Conservation (phyloP, 2,888 invertebrate genomes). For the Bellardia bayeri region DNA sequence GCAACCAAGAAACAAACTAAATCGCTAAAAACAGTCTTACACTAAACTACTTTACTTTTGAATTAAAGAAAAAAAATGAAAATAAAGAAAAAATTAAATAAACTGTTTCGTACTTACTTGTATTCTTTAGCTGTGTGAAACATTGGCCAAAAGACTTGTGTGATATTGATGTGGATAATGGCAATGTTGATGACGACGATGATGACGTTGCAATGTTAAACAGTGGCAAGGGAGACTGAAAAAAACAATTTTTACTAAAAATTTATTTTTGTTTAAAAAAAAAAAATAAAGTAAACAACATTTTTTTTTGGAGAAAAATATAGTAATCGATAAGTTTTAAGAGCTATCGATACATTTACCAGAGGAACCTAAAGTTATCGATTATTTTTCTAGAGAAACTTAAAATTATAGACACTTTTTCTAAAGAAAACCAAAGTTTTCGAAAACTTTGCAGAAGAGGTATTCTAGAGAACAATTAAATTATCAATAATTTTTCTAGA, state of each 20-base stretch:
- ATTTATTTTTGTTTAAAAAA: too few relatives aligned
- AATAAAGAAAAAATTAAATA: slow-evolving; percentile 60
- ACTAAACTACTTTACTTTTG: slow-evolving; percentile 58
- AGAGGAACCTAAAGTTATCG: too few relatives aligned
- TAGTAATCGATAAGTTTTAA: too few relatives aligned
- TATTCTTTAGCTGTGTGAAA: slow-evolving; percentile 62
- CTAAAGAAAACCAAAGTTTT: too few relatives aligned
- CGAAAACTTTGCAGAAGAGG: too few relatives aligned
- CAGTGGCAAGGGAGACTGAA: slow-evolving; percentile 11
- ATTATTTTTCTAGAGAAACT: too few relatives aligned
- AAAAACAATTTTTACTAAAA: not conserved
- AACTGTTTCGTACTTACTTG: slow-evolving; percentile 68
- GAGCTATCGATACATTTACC: too few relatives aligned
- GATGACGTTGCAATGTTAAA: slow-evolving; percentile 63
- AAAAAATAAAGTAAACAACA: too few relatives aligned
- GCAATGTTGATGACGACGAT: slow-evolving; percentile 66
- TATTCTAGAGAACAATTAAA: too few relatives aligned
- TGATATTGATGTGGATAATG: slow-evolving; percentile 73
- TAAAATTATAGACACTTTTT: too few relatives aligned
- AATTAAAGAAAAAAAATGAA: slow-evolving; percentile 23
- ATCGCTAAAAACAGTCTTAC: slow-evolving; percentile 52
- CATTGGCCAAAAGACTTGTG: slow-evolving; percentile 67
- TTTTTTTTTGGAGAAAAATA: too few relatives aligned
- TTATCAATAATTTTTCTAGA: too few relatives aligned
- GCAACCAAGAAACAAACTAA: slow-evolving; percentile 19